Evolutionary conservation across 2,888 invertebrate genomes (phyloP).

Genomic region (Apamea epomidion): DNA sequence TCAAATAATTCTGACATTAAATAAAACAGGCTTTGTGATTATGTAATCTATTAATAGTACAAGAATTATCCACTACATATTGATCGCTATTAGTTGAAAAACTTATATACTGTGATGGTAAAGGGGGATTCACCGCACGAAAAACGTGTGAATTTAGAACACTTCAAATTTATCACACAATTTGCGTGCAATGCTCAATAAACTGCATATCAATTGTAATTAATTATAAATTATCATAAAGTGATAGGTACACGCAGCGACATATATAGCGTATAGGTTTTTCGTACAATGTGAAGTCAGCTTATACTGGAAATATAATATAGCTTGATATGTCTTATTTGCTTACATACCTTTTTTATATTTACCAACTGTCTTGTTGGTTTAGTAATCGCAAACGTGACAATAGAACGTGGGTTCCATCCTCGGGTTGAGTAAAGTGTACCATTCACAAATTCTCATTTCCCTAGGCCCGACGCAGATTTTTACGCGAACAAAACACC

Average conservation of each 20-base stretch:
- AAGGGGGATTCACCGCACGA: background rate
- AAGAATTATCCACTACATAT: background rate
- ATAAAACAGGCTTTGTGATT: background rate
- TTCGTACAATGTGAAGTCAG: background rate
- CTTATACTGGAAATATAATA: background rate
- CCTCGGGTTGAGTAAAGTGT: background rate
- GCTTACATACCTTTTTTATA: too few relatives aligned
- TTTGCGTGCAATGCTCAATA: background rate
- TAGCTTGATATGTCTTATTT: too few relatives aligned
- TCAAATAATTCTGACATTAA: background rate
- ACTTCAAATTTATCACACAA: background rate
- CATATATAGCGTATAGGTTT: background rate
- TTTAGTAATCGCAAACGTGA: background rate
- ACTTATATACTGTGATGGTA: background rate
- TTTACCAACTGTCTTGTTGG: background rate
- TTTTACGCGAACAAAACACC: background rate
- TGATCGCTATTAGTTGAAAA: background rate
- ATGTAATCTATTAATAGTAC: background rate
- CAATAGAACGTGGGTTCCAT: background rate
- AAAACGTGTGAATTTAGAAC: background rate
- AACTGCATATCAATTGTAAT: conserved; percentile 8
- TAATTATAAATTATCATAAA: background rate
- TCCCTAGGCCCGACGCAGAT: background rate
- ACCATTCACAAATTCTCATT: background rate
- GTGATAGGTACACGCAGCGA: too few relatives aligned